Evolutionary conservation across 2,113 vertebrate species (phyloP), one percentile per base, ranked within the genome.

Genomic region (Colaptes auratus): DNA sequence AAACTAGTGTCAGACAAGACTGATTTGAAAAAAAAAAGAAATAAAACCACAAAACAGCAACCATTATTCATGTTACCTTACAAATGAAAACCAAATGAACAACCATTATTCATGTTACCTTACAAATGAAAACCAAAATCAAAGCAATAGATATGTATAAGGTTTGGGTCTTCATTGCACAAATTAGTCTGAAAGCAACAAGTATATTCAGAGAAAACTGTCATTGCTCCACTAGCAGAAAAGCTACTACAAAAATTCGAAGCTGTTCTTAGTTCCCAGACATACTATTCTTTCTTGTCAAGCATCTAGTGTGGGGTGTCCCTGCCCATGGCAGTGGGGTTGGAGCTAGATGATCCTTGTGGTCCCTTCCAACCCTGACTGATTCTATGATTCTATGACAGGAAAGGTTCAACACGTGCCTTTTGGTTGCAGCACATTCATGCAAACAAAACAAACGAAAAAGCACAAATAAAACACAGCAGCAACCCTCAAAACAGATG

Each of bases 121-220:
- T 39, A 36, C 7, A 83, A 35, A 80, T 81, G 33, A 70, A n/a
- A n/a, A 82, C 77, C 35, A 70, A 33, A 10, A n/a, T 50, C 39
- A 89, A 82, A 89, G 28, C 27, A 69, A 71, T 31, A 71, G 19
- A 70, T 17, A 74, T n/a, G 31, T 13, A 65, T 46, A 74, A 60
- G 82, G 31, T 73, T 18, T 35, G 25, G 12, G 9, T 31, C 83
- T 79, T 86, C 66, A 72, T 52, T 79, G 88, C 8, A 86, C 12
- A 78, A 86, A 75, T 61, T 33, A 65, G 13, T 69, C 83, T 69
- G 70, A 94, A 90, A 91, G 18, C 67, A 85, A 23, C 13, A 91
- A 82, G n/a, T 30, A 52, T 18, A 64, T 89, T 79, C 18, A 75
- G 50, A 91, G 15, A 87, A 85, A 95, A 76, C 36, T 39, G 15